These are phyloP conservation scores for Gnatocerus cornutus DNA, from an alignment of 2,888 invertebrate genomes.

Conservation along the genomic window DNA sequence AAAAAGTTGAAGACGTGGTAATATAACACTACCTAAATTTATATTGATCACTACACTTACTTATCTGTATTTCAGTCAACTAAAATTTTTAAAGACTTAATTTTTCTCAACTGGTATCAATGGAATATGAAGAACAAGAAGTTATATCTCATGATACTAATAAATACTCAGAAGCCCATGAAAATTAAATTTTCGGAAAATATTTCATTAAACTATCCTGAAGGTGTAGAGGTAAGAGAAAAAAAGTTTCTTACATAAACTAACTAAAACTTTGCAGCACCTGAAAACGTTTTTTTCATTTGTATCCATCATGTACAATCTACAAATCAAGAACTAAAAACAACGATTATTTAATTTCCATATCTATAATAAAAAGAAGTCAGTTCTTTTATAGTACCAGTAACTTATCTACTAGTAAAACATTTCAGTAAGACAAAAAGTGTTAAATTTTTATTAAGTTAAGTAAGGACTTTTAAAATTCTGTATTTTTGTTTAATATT, in stretches of 20 bases:
- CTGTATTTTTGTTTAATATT: no score
- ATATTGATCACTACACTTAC: no score
- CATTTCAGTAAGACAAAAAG: no score
- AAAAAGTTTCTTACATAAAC: no score
- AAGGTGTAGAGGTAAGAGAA: background rate
- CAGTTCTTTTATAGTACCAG: no score
- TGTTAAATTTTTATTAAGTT: no score
- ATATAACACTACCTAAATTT: background rate
- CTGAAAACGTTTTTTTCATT: slow-evolving; percentile 1
- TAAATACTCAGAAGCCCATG: background rate
- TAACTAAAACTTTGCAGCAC: no score
- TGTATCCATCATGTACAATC: background rate
- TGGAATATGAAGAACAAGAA: background rate
- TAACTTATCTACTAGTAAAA: no score
- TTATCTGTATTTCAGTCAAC: background rate
- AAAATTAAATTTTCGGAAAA: background rate
- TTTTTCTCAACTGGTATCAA: background rate
- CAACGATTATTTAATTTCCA: no score
- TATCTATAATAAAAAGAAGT: no score
- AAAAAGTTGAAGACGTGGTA: background rate
- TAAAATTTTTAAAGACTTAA: background rate
- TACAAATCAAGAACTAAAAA: no score
- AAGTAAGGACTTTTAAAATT: no score
- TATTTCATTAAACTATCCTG: background rate
- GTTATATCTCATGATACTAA: background rate